phyloP scores from a whole-genome alignment of 2,797 vertebrate species.

The Benthosema pterotum region DNA sequence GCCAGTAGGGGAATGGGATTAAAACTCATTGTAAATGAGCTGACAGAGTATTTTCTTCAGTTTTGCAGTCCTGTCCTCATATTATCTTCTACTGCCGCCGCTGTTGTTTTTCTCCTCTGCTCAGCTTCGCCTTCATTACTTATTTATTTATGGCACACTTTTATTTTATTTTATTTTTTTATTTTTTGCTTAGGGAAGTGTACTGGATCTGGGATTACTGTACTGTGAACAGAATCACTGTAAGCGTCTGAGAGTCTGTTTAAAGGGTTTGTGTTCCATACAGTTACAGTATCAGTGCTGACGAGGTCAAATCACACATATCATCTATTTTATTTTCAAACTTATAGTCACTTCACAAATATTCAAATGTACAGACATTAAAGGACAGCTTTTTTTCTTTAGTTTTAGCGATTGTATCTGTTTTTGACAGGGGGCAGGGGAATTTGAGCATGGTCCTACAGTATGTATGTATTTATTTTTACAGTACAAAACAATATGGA shows the following conservation, averaged over 20 bases:
- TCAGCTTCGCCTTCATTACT: constrained; percentile 60
- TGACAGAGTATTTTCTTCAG: constrained; percentile 49
- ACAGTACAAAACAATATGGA: no score
- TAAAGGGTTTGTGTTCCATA: constrained; percentile 4
- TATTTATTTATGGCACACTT: constrained; percentile 51
- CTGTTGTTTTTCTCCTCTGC: constrained; percentile 52
- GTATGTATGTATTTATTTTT: no score
- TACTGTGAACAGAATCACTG: constrained; percentile 55
- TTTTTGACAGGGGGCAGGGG: no score
- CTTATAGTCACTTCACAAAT: no score
- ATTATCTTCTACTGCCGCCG: constrained; percentile 56
- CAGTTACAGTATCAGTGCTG: no score
- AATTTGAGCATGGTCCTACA: no score
- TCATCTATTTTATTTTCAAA: no score
- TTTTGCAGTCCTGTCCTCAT: constrained; percentile 49
- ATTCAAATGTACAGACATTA: no score
- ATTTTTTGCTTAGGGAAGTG: no score
- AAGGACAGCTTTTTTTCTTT: no score
- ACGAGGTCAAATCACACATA: no score
- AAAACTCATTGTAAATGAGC: constrained; percentile 60
- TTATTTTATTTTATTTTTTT: constrained; percentile 67
- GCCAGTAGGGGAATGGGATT: constrained; percentile 38
- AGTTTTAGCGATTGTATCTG: no score
- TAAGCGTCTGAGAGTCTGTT: constrained; percentile 44
- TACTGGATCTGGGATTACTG: constrained; percentile 55